A percentile compares a stretch with the other conserved stretches of the same genome.
These are phyloP conservation scores for Ptychobarbus kaznakovi DNA, from an alignment of 2,797 vertebrate genomes.

Conservation along the genomic window DNA sequence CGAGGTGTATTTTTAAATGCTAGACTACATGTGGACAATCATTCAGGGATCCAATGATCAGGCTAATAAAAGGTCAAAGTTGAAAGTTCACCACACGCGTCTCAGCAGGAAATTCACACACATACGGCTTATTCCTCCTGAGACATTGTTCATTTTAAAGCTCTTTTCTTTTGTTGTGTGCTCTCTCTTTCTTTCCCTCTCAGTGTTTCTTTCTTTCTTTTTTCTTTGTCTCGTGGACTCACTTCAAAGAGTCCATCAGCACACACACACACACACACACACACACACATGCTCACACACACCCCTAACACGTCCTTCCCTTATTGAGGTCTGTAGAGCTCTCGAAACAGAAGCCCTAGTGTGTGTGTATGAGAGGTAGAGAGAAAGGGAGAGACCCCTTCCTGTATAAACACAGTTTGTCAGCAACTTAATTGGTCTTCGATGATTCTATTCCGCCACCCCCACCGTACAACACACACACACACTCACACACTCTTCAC, in stretches of 20 bases:
- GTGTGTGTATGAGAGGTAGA: conserved; percentile 39
- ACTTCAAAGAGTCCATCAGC: conserved; percentile 49
- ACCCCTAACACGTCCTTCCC: conserved; percentile 38
- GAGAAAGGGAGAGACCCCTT: conserved; percentile 51
- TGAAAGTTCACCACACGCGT: conserved; percentile 50
- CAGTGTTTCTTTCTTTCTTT: conserved; percentile 19
- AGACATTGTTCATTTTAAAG: conserved; percentile 46
- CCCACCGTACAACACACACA: conserved; percentile 32
- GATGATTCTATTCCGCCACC: conserved; percentile 61
- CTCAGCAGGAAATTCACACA: conserved; percentile 40
- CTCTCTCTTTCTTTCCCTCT: conserved; percentile 34
- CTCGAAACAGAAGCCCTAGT: conserved; percentile 52
- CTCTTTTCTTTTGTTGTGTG: conserved; percentile 46
- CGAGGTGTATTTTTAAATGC: not conserved
- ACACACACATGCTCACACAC: conserved; percentile 21
- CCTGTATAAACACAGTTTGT: conserved; percentile 69
- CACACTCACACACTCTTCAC: conserved; percentile 39
- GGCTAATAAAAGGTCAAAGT: conserved; percentile 51
- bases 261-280: conserved; percentile 1
- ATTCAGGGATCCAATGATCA: conserved; percentile 40
- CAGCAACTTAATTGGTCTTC: conserved; percentile 64
- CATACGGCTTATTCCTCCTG: conserved; percentile 41
- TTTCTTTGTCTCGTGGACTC: conserved; percentile 46
- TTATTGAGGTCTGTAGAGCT: conserved; percentile 61
- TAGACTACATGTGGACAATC: conserved; percentile 18